A percentile compares a stretch with the other conserved stretches of the same genome.
These are phyloP conservation scores for Archips xylosteana DNA, from an alignment of 2,888 invertebrate genomes.

Conservation along the genomic window DNA sequence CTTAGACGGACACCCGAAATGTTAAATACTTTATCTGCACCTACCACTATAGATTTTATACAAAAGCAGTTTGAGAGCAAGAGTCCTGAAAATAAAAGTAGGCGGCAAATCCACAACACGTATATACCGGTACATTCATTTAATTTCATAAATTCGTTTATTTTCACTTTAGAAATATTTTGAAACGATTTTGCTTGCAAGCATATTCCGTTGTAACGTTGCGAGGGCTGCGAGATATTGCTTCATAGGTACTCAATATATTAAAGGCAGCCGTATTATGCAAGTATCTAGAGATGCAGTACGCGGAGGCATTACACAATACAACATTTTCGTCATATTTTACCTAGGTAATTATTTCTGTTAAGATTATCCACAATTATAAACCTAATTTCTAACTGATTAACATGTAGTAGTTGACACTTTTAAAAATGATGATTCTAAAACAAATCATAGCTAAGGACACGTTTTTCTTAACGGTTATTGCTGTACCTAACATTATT, in stretches of 20 bases:
- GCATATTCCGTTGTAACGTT: neutral
- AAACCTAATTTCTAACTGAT: conserved; percentile 10
- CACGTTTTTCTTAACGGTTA: conserved; percentile 34
- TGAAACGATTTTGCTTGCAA: neutral
- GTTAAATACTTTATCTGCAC: conserved; percentile 1
- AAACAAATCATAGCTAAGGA: conserved; percentile 39
- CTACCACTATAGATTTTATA: neutral
- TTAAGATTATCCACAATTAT: conserved; percentile 20
- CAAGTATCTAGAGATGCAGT: neutral
- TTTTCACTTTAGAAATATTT: neutral
- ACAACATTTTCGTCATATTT: conserved; percentile 7
- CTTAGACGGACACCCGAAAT: neutral
- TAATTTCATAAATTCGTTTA: neutral
- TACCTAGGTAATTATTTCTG: conserved; percentile 9
- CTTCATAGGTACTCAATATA: neutral
- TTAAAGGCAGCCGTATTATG: neutral
- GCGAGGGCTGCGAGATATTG: neutral
- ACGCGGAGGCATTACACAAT: neutral
- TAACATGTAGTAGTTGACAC: conserved; percentile 20
- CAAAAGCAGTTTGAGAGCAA: neutral
- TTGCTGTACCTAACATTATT: neutral
- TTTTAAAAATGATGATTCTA: conserved; percentile 37
- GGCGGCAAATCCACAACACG: neutral
- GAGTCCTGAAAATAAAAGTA: neutral
- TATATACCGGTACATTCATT: neutral